These are phyloP conservation scores for Lutraria rhynchaena DNA, from an alignment of 1,140 invertebrate genomes.

Conservation along the genomic window DNA sequence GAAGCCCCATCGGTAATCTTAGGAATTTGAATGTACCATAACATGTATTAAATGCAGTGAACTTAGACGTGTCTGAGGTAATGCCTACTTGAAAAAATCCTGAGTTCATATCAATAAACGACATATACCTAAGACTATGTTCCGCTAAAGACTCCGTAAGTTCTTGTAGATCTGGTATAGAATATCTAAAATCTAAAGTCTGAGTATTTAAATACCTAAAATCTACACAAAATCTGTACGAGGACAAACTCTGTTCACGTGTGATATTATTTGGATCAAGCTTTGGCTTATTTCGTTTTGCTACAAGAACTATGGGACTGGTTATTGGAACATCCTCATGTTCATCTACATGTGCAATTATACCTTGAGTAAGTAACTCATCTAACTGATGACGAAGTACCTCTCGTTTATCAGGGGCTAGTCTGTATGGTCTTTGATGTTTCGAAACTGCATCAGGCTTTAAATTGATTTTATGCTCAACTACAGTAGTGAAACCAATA, in stretches of 20 bases:
- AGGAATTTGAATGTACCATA: slow-evolving; percentile 58
- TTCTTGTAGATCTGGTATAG: slow-evolving; percentile 55
- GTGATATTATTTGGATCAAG: slow-evolving; percentile 30
- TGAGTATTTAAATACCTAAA: slow-evolving; percentile 48
- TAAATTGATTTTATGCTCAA: slow-evolving; percentile 31
- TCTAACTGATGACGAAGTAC: slow-evolving; percentile 51
- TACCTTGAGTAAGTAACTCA: slow-evolving; percentile 18
- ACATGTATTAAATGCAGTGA: slow-evolving; percentile 59
- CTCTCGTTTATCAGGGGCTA: slow-evolving; percentile 42
- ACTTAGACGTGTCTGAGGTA: slow-evolving; percentile 23
- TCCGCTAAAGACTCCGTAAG: slow-evolving; percentile 57
- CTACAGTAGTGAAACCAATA: slow-evolving; percentile 35
- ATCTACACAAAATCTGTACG: slow-evolving; percentile 47
- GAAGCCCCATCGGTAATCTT: slow-evolving; percentile 51
- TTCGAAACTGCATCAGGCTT: slow-evolving; percentile 37
- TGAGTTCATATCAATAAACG: slow-evolving; percentile 38
- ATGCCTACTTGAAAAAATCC: slow-evolving; percentile 59
- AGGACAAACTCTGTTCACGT: slow-evolving; percentile 8
- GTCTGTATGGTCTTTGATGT: slow-evolving; percentile 42
- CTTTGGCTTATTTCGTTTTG: slow-evolving; percentile 54
- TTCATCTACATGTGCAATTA: slow-evolving; percentile 13
- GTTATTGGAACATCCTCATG: slow-evolving; percentile 50
- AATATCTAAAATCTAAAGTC: slow-evolving; percentile 47
- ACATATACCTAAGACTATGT: slow-evolving; percentile 14
- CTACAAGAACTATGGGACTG: slow-evolving; percentile 49